phyloP scores from a whole-genome alignment of 2,797 vertebrate genomes.

The Graptemys geographica region DNA sequence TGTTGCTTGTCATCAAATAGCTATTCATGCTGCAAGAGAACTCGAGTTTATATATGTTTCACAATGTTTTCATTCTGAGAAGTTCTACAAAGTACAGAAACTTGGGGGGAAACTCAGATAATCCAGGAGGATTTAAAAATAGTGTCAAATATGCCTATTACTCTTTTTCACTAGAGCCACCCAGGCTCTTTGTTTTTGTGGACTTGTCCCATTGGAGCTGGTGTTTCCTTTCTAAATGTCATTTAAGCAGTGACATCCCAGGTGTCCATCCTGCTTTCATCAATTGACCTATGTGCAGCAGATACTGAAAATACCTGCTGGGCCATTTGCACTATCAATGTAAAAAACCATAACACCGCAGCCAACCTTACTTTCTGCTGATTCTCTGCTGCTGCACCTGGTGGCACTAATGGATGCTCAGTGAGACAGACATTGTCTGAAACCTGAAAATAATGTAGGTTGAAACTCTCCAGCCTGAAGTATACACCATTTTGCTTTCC shows the following conservation, averaged over 20 bases:
- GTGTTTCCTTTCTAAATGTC: conserved; percentile 50
- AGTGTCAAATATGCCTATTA: too few species aligned
- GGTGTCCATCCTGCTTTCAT: conserved; percentile 67
- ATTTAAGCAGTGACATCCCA: conserved; percentile 62
- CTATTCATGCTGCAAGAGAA: too few species aligned
- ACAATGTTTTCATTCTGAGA: too few species aligned
- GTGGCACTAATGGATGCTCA: conserved; percentile 28
- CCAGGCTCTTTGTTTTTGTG: conserved; percentile 20
- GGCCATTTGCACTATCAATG: conserved; percentile 74
- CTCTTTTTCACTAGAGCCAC: not conserved
- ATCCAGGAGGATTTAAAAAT: too few species aligned
- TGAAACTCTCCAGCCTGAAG: not conserved
- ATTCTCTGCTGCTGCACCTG: not conserved
- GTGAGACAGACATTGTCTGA: conserved; percentile 24
- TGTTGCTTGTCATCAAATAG: too few species aligned
- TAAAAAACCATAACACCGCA: conserved; percentile 46
- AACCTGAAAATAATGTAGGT: not conserved
- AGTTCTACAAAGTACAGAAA: too few species aligned
- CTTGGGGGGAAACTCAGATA: too few species aligned
- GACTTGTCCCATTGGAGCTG: conserved; percentile 10
- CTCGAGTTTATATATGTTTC: too few species aligned
- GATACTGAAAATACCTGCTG: conserved; percentile 74
- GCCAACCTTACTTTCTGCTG: conserved; percentile 18
- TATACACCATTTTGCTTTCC: not conserved
- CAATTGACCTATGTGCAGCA: conserved; percentile 70